Evolutionary conservation across 2,888 invertebrate genomes (phyloP).

Genomic region (Bombylius major): DNA sequence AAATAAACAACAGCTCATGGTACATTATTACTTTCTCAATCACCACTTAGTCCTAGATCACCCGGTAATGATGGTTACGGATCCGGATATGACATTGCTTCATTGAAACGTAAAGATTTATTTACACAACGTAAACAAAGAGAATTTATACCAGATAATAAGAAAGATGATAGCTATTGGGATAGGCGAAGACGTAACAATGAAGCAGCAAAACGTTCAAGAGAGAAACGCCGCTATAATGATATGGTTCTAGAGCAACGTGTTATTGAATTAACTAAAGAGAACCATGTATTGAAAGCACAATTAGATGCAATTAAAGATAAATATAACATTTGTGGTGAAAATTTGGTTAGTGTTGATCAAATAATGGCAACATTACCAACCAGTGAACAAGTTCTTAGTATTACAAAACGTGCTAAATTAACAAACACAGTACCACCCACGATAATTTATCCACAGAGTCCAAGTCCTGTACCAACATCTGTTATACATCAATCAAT

Average conservation of each 20-base stretch:
- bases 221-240: slow-evolving; percentile 92
- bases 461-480: slow-evolving; percentile 45
- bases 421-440: slow-evolving; percentile 37
- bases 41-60: slow-evolving; percentile 30
- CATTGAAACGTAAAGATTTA: slow-evolving; percentile 61
- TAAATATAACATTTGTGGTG: slow-evolving; percentile 82
- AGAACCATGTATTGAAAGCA: slow-evolving; percentile 86
- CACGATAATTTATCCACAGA: slow-evolving; percentile 44
- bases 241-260: slow-evolving; percentile 93
- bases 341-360: slow-evolving; percentile 74
- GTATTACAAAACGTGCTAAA: slow-evolving; percentile 59
- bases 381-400: slow-evolving; percentile 71
- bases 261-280: slow-evolving; percentile 86
- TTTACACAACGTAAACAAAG: slow-evolving; percentile 86
- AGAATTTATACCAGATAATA: slow-evolving; percentile 92
- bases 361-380: slow-evolving; percentile 79
- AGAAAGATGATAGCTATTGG: slow-evolving; percentile 97
- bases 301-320: slow-evolving; percentile 88
- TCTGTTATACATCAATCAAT: slow-evolving; percentile 49
- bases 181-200: slow-evolving; percentile 90
- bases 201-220: slow-evolving; percentile 90
- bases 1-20: slow-evolving; percentile 11
- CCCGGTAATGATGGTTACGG: slow-evolving; percentile 34
- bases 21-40: slow-evolving; percentile 24
- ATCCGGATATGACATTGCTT: slow-evolving; percentile 38